phyloP scores from a whole-genome alignment of 2,888 invertebrate genomes.

The Volucella zonaria region DNA sequence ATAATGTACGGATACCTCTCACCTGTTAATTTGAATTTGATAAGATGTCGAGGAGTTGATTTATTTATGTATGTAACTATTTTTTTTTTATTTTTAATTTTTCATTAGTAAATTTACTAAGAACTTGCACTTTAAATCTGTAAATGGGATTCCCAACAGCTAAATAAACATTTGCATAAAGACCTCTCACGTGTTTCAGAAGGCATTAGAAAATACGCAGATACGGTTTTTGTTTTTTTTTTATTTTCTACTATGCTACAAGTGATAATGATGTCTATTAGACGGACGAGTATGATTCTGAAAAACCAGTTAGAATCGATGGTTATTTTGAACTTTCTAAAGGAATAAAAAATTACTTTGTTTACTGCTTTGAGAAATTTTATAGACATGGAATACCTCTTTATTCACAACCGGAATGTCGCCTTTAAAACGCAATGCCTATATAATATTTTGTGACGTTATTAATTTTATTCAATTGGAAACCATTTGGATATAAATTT shows the following conservation, averaged over 20 bases:
- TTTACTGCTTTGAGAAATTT: too few species aligned
- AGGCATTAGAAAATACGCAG: neutral
- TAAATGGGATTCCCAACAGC: conserved; percentile 16
- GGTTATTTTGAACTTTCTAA: too few species aligned
- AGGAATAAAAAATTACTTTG: too few species aligned
- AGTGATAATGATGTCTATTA: neutral
- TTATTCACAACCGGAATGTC: too few species aligned
- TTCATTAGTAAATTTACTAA: neutral
- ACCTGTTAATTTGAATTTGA: neutral
- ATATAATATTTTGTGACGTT: too few species aligned
- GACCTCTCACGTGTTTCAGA: neutral
- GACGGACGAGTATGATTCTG: too few species aligned
- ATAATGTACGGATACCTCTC: neutral
- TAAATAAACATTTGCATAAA: neutral
- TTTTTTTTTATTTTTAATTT: neutral
- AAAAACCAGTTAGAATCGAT: too few species aligned
- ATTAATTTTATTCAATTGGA: too few species aligned
- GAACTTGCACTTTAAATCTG: conserved; percentile 9
- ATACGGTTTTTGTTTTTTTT: neutral
- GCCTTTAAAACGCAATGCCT: too few species aligned
- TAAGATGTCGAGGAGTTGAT: too few species aligned
- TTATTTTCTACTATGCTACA: neutral
- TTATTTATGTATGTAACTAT: neutral
- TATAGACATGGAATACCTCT: too few species aligned
- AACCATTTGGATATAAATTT: too few species aligned